phyloP scores from a whole-genome alignment of 64 coral and sea anemone species.

The Montipora efflorescens region DNA sequence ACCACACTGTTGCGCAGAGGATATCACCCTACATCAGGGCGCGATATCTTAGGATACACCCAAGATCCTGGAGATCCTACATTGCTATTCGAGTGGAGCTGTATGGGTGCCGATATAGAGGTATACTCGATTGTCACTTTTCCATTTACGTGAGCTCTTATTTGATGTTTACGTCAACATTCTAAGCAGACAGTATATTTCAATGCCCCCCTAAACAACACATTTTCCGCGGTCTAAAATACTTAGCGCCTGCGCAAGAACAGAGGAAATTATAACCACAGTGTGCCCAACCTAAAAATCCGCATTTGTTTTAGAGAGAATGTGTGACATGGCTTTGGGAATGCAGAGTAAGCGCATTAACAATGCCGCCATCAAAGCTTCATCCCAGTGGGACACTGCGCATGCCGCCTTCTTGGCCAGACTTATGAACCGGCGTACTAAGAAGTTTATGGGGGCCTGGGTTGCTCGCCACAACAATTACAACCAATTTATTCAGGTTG shows the following conservation, averaged over 20 bases:
- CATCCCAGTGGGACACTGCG: conserved; percentile 62
- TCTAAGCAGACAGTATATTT: too few species aligned
- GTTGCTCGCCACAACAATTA: conserved; percentile 57
- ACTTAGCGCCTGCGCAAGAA: too few species aligned
- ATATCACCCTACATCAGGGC: conserved; percentile 54
- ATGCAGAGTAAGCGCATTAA: conserved; percentile 62
- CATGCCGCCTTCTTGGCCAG: conserved; percentile 42
- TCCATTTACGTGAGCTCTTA: too few species aligned
- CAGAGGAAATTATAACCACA: too few species aligned
- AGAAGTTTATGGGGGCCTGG: conserved; percentile 44
- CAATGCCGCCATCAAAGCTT: conserved; percentile 50
- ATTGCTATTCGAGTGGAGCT: conserved; percentile 71
- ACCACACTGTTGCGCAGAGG: conserved; percentile 51
- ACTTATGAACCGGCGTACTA: neutral
- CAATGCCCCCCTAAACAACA: too few species aligned
- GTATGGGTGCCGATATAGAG: conserved; percentile 68
- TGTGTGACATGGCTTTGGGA: conserved; percentile 44
- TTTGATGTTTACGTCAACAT: too few species aligned
- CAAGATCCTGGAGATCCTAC: conserved; percentile 51
- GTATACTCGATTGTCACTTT: neutral
- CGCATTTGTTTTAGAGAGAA: neutral
- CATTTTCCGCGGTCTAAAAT: too few species aligned
- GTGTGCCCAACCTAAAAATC: too few species aligned
- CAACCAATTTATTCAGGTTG: conserved; percentile 61
- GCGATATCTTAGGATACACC: conserved; percentile 44